Percentiles rank a stretch among this genome's conserved stretches.
Evolutionary conservation across 2,797 vertebrate species (phyloP).

Genomic region (Lagodon rhomboides): DNA sequence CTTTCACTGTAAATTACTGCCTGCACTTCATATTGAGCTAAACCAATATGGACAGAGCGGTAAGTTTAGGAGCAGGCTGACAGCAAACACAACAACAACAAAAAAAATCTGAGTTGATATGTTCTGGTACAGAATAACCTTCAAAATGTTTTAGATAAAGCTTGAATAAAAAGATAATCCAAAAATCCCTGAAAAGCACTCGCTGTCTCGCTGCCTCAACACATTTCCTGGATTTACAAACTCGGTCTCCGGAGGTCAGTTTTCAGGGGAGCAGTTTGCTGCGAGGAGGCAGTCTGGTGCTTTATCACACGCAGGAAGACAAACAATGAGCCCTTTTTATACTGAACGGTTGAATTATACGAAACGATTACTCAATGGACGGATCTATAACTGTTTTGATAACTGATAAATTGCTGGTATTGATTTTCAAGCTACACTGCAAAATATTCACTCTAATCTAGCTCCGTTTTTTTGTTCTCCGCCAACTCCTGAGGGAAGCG

Average conservation of each 20-base stretch:
- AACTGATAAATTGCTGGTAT: not conserved
- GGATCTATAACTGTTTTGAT: not conserved
- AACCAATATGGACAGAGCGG: constrained; percentile 3
- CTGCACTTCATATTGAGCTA: not conserved
- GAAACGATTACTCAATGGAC: not conserved
- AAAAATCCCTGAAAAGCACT: constrained; percentile 42
- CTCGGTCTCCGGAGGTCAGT: constrained; percentile 31
- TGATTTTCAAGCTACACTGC: not conserved
- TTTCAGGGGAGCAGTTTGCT: constrained; percentile 9
- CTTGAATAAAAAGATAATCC: constrained; percentile 33
- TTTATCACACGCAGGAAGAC: not conserved
- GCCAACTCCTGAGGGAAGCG: not conserved
- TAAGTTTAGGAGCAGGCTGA: not conserved
- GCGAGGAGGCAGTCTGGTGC: not conserved
- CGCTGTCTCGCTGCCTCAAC: constrained; percentile 8
- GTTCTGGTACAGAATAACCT: constrained; percentile 24
- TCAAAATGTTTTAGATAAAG: constrained; percentile 44
- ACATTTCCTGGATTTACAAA: constrained; percentile 34
- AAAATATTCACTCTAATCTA: not conserved
- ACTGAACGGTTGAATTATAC: not conserved
- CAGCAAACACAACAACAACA: not conserved
- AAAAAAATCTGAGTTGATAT: not conserved
- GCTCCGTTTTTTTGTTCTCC: not conserved
- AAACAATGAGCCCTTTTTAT: not conserved
- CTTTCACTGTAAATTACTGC: not conserved